Conservation (phyloP, 2,113 vertebrate genomes). For the Pangasianodon gigas region DNA sequence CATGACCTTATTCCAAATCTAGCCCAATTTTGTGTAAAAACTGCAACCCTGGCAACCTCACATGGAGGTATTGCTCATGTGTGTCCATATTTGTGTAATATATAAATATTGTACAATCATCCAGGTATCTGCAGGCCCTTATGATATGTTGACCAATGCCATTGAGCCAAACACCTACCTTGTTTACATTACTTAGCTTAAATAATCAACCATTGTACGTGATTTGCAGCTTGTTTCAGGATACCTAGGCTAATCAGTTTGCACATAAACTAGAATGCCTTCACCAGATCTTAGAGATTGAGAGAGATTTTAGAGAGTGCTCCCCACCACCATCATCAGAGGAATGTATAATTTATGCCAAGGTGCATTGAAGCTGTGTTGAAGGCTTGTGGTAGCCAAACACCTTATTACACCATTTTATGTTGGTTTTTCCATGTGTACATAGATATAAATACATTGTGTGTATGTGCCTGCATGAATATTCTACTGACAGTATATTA, state of each 20-base stretch:
- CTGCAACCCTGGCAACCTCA: not conserved
- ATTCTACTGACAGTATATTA: conserved; percentile 22
- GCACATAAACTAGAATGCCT: not conserved
- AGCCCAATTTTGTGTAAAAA: not conserved
- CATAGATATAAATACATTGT: not conserved
- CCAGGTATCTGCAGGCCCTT: not conserved
- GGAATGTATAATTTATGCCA: not conserved
- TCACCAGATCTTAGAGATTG: not conserved
- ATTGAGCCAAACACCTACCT: not conserved
- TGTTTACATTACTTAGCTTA: not conserved
- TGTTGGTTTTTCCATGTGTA: not conserved
- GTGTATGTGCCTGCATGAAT: conserved; percentile 6
- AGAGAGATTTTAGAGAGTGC: not conserved
- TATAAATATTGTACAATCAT: not conserved
- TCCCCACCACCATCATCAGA: not conserved
- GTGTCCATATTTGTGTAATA: not conserved
- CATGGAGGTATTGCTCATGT: not conserved
- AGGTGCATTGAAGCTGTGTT: not conserved
- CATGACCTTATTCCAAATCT: not conserved
- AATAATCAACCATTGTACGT: not conserved
- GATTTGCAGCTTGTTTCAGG: not conserved
- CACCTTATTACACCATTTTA: not conserved
- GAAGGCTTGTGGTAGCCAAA: not conserved
- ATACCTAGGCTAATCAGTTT: not conserved
- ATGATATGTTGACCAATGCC: too few species aligned